Percentiles rank a stretch among this genome's conserved stretches.
These are phyloP conservation scores for Micropterix aruncella DNA, from an alignment of 2,888 invertebrate species.

Conservation along the genomic window DNA sequence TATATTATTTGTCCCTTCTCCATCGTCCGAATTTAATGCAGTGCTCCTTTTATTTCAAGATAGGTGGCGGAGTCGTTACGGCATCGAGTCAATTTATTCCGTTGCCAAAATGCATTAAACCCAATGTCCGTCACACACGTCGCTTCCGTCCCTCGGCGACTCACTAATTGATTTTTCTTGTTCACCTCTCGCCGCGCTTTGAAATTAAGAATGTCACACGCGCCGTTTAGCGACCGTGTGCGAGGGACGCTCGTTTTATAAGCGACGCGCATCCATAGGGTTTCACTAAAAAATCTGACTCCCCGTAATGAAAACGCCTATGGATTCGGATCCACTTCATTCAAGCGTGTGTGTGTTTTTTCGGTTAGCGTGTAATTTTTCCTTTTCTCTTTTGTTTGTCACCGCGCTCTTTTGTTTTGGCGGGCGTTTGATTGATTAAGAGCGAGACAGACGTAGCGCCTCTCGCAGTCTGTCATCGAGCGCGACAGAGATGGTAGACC, in stretches of 20 bases:
- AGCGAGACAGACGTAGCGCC: background rate
- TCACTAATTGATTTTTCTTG: constrained; percentile 42
- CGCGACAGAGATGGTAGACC: too few relatives aligned
- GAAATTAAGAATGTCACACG: constrained; percentile 16
- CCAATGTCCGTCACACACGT: too few relatives aligned
- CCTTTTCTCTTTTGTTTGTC: background rate
- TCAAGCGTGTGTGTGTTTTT: background rate
- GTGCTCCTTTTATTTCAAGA: too few relatives aligned
- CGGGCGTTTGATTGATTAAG: background rate
- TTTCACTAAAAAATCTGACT: background rate
- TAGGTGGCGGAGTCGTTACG: too few relatives aligned
- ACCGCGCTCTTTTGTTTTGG: background rate
- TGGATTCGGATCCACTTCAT: background rate
- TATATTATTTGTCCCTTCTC: too few relatives aligned
- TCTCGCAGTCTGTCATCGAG: too few relatives aligned
- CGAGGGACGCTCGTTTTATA: background rate
- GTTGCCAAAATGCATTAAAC: too few relatives aligned
- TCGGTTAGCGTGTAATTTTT: background rate
- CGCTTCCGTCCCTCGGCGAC: constrained; percentile 6
- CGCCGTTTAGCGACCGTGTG: background rate
- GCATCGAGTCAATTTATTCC: too few relatives aligned
- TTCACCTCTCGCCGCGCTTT: constrained; percentile 21
- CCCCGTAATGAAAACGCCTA: too few relatives aligned
- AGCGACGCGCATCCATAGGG: constrained; percentile 13
- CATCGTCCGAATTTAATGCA: too few relatives aligned